Base-by-base conservation (phyloP, 2,888 invertebrate genomes). In the Mythimna albipuncta region DNA sequence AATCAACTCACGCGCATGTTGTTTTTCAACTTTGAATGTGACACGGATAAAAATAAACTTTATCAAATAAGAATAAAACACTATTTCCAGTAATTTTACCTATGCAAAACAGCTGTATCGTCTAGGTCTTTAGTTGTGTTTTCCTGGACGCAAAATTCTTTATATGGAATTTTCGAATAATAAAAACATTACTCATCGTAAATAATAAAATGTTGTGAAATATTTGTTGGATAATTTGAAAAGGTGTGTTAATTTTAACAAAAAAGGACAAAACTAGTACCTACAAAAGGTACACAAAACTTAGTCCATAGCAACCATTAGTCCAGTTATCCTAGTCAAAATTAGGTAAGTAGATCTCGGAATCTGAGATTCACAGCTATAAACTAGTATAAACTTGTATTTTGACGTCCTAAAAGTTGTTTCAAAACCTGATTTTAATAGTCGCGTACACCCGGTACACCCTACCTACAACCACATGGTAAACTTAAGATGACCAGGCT, bases 1-100 rank as follows among this genome's bases (percentile, higher is more conserved):
- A 93, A 93, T 92, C 91, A 89, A 89, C 85, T 87, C 89, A 86
- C 89, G 89, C 90, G 89, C 85, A 83, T 81, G 69, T 82, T 79
- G 21, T 54, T 71, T 47, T 69, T 50, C 44, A 59, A 64, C 52
- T 54, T 44, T 19, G 47, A 66, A 55, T 32, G 47, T 19, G 41
- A 41, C 0, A 35, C 6, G 47, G 2, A 41, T 21, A 55, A 78
- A 70, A 75, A 61, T 67, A 55, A 69, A 75, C 83, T 58, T 80
- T 80, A 82, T 83, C 75, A 71, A 0, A 5, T 61, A n/a, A 7
- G 13, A 6, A 38, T 79, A 75, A 68, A 54, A 65, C 66, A n/a
- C 21, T 0, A 38, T 73, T 75, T 75, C 0, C 16, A 50, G 61
- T 59, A 0, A 4, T 41, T 11, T 47, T 55, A 26, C 11, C 13